Conservation (phyloP, 2,113 vertebrate genomes). For the Patagioenas fasciata region DNA sequence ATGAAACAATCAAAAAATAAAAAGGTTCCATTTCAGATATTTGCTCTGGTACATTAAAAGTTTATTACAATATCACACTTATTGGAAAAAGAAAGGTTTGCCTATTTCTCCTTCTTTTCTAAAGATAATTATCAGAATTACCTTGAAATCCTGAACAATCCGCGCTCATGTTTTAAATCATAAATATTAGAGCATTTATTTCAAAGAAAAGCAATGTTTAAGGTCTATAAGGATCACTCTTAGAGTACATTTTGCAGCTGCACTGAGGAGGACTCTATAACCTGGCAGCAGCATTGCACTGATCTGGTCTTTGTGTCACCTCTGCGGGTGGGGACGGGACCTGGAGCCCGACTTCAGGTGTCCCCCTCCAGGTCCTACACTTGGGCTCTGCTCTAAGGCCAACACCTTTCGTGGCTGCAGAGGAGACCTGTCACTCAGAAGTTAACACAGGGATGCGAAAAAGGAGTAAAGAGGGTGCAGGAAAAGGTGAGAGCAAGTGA, state of each 20-base stretch:
- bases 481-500: neutral
- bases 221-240: neutral
- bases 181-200: neutral
- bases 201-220: neutral
- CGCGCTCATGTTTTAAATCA: neutral
- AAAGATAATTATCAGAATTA: neutral
- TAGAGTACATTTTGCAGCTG: neutral
- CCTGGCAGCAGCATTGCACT: fast-evolving
- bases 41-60: neutral
- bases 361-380: neutral
- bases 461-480: neutral
- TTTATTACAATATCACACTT: neutral
- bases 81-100: neutral
- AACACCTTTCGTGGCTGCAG: neutral
- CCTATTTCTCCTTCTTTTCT: neutral
- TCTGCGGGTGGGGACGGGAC: fast-evolving
- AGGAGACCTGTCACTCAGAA: neutral
- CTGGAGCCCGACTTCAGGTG: neutral
- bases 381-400: neutral
- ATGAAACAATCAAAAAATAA: neutral
- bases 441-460: neutral
- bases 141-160: neutral
- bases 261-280: neutral
- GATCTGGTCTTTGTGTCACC: neutral
- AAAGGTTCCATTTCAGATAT: neutral